These are phyloP conservation scores for Grammomys dolichurus DNA, from an alignment of 2,113 vertebrate species.

Conservation along the genomic window DNA sequence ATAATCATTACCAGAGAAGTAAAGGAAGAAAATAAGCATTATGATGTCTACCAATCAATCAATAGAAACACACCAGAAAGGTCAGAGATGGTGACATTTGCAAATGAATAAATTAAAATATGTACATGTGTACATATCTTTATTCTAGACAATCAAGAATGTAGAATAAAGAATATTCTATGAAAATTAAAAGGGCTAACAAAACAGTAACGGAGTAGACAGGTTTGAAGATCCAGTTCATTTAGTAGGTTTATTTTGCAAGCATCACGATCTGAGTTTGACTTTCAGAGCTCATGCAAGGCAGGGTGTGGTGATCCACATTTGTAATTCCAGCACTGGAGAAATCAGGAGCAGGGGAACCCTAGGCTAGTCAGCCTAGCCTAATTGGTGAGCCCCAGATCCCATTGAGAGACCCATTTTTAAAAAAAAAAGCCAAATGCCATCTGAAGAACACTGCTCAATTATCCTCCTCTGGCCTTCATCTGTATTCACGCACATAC, in stretches of 20 bases:
- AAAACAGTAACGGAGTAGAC: not conserved
- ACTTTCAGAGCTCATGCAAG: not conserved
- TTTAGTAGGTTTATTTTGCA: not conserved
- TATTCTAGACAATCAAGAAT: not conserved
- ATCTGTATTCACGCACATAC: too few species aligned
- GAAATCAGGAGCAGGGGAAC: too few species aligned
- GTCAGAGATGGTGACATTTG: not conserved
- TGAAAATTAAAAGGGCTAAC: not conserved
- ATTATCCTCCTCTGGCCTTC: not conserved
- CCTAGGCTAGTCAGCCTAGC: not conserved
- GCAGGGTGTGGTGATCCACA: not conserved
- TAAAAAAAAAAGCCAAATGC: not conserved
- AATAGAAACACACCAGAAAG: not conserved
- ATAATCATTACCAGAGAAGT: not conserved
- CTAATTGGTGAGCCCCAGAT: not conserved
- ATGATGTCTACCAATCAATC: not conserved
- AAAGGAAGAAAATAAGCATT: not conserved
- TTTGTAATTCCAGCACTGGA: not conserved
- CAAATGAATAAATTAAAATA: not conserved
- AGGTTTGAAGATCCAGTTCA: not conserved
- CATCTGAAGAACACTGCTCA: not conserved
- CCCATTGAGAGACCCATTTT: not conserved
- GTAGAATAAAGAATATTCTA: not conserved
- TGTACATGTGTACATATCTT: not conserved
- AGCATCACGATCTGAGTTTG: not conserved